phyloP scores from a whole-genome alignment of 2,888 invertebrate species.

The Alloplasta piceator region DNA sequence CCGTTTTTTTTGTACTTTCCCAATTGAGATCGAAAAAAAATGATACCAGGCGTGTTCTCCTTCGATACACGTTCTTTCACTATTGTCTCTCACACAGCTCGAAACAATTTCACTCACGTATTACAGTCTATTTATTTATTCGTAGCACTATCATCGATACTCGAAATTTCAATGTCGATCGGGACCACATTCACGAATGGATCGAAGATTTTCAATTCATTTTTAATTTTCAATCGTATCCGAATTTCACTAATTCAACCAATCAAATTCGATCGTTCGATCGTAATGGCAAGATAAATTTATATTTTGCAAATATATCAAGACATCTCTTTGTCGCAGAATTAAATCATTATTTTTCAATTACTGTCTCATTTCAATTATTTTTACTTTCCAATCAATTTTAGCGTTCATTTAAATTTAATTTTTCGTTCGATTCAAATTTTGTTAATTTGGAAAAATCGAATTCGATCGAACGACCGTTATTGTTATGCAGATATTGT shows the following conservation, averaged over 20 bases:
- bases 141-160: slow-evolving; percentile 22
- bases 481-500: neutral
- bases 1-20: slow-evolving; percentile 59
- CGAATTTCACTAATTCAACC: neutral
- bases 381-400: no score
- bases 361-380: no score
- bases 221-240: neutral
- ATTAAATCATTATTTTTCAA: no score
- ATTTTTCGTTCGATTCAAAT: neutral
- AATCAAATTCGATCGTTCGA: neutral
- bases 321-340: no score
- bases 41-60: slow-evolving; percentile 32
- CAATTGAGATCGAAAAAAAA: slow-evolving; percentile 37
- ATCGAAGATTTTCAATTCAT: neutral
- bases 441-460: no score
- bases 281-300: neutral
- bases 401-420: neutral
- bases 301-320: no score
- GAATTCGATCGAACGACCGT: neutral
- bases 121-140: neutral
- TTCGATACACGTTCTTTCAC: slow-evolving; percentile 39
- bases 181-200: slow-evolving; percentile 7
- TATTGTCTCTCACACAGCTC: slow-evolving; percentile 19
- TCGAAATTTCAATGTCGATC: slow-evolving; percentile 9
- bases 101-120: slow-evolving; percentile 62